These are phyloP conservation scores for Pristionchus exspectatus DNA, from an alignment of 2,888 invertebrate species.

Conservation along the genomic window DNA sequence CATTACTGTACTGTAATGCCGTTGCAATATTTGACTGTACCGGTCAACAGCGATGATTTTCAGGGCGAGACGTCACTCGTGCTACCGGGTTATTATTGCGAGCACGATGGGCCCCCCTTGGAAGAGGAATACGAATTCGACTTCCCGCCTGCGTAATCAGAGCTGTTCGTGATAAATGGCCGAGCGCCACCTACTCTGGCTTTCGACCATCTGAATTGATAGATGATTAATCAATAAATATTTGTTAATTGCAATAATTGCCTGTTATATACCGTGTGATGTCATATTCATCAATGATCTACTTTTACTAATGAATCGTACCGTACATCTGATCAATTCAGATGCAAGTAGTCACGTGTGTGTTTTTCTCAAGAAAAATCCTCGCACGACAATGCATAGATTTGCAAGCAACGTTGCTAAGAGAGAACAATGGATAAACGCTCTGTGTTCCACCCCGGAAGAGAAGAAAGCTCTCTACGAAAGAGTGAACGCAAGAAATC, in stretches of 20 bases:
- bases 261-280: not conserved
- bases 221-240: not conserved
- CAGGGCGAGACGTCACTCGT: not conserved
- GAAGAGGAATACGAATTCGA: not conserved
- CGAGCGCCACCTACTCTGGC: not conserved
- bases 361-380: not conserved
- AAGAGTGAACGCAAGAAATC: not conserved
- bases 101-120: not conserved
- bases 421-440: not conserved
- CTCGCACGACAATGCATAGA: not conserved
- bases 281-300: not conserved
- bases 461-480: not conserved
- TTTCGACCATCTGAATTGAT: not conserved
- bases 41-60: too few species aligned
- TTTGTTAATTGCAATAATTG: not conserved
- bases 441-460: not conserved
- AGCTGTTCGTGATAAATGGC: not conserved
- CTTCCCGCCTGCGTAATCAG: conserved; percentile 7
- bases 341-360: not conserved
- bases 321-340: not conserved
- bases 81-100: not conserved
- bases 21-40: too few species aligned
- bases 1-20: too few species aligned
- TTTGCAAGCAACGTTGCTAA: not conserved
- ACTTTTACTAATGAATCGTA: not conserved